Conservation (phyloP, 2,888 invertebrate genomes). For the Melieria picta region DNA sequence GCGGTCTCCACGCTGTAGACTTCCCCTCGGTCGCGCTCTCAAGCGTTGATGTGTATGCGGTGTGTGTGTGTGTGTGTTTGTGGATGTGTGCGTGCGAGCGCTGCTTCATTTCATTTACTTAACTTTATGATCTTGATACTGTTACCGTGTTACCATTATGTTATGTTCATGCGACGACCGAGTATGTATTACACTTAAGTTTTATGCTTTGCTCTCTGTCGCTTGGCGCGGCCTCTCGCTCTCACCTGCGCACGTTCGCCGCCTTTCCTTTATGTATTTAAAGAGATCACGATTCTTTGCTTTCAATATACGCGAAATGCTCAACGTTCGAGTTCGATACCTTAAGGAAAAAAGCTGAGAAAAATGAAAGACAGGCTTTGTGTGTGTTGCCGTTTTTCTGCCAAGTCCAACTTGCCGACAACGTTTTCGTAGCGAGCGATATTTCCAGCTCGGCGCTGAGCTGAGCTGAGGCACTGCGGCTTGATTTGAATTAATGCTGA, state of each 20-base stretch:
- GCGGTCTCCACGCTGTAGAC: too few species aligned
- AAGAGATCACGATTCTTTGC: constrained; percentile 22
- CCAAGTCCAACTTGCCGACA: background rate
- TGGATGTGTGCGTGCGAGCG: background rate
- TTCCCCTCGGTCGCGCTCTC: too few species aligned
- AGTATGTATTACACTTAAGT: background rate
- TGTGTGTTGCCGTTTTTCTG: constrained; percentile 20
- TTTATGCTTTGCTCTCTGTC: background rate
- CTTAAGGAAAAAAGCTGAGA: background rate
- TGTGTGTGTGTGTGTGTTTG: too few species aligned
- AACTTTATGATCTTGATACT: constrained; percentile 19
- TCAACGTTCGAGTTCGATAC: background rate
- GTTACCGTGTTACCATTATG: constrained; percentile 15
- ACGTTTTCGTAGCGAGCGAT: background rate
- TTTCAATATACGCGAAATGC: constrained; percentile 15
- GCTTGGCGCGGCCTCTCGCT: background rate
- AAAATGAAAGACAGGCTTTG: constrained; percentile 4
- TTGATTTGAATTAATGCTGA: constrained; percentile 5
- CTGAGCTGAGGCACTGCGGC: background rate
- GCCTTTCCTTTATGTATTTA: background rate
- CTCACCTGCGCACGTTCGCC: background rate
- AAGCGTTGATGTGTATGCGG: background rate
- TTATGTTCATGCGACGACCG: background rate
- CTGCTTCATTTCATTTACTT: constrained; percentile 4
- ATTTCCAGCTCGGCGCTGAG: background rate